Percentiles rank a stretch among this genome's conserved stretches.
Evolutionary conservation across 2,113 vertebrate genomes (phyloP).

Genomic region (Paratilapia polleni): DNA sequence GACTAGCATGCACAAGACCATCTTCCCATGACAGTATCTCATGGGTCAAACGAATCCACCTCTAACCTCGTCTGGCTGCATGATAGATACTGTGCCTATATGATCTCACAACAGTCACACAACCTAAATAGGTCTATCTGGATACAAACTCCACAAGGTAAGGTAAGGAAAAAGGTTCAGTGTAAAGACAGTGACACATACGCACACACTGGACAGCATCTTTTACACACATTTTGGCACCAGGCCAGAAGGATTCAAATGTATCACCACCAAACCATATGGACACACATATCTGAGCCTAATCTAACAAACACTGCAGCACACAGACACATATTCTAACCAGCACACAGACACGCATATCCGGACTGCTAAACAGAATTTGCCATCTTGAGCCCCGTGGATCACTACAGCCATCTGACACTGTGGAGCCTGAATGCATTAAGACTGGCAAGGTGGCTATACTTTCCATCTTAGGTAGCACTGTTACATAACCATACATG

Average conservation of each 20-base stretch:
- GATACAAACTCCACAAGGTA: not conserved
- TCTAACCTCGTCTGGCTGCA: not conserved
- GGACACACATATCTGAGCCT: conserved; percentile 58
- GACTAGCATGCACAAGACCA: conserved; percentile 29
- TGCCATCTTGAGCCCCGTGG: conserved; percentile 65
- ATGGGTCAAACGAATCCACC: conserved; percentile 30
- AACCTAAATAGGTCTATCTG: not conserved
- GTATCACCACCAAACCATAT: conserved; percentile 69
- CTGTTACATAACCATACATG: conserved; percentile 61
- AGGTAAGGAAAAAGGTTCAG: not conserved
- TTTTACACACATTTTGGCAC: conserved; percentile 35
- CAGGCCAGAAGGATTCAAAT: conserved; percentile 63
- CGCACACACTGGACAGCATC: conserved; percentile 18
- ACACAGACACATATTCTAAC: conserved; percentile 37
- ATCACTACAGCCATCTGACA: conserved; percentile 64
- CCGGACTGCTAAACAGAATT: conserved; percentile 61
- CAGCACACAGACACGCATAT: conserved; percentile 34
- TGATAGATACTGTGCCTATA: conserved; percentile 2
- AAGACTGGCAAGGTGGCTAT: conserved; percentile 56
- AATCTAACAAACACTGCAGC: conserved; percentile 58
- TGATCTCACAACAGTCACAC: conserved; percentile 21
- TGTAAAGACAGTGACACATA: conserved; percentile 11
- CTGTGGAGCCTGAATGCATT: conserved; percentile 60
- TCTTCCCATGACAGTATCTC: conserved; percentile 29
- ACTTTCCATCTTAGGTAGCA: conserved; percentile 46